These are phyloP conservation scores for Eulemur mongoz DNA, from an alignment of 2,797 vertebrate genomes.

Conservation along the genomic window DNA sequence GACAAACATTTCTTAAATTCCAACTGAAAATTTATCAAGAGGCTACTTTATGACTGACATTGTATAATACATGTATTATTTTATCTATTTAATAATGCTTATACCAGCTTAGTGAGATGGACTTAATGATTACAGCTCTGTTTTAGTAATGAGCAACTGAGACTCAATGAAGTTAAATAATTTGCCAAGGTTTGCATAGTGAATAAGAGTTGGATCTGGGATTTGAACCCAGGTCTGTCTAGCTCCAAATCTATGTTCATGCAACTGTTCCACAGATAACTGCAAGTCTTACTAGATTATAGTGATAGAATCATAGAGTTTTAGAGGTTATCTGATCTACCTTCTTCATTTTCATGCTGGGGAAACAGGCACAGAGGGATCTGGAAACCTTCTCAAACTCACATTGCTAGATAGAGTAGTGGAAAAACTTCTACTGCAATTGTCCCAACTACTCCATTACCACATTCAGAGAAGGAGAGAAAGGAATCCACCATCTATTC, in stretches of 20 bases:
- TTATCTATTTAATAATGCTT: not conserved
- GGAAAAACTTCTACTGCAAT: not conserved
- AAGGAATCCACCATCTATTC: not conserved
- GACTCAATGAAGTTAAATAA: not conserved
- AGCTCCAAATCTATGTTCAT: not conserved
- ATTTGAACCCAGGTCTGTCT: not conserved
- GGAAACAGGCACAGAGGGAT: not conserved
- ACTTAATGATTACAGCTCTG: not conserved
- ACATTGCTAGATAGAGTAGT: not conserved
- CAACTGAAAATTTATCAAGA: not conserved
- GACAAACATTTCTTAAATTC: constrained; percentile 3
- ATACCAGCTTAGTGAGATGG: not conserved
- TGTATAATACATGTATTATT: not conserved
- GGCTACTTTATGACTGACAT: not conserved
- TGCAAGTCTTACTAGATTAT: not conserved
- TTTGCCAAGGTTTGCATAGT: not conserved
- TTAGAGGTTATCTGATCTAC: not conserved
- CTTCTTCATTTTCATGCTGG: not conserved
- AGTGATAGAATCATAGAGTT: not conserved
- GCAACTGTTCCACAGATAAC: not conserved
- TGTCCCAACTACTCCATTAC: not conserved
- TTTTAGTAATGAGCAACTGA: not conserved
- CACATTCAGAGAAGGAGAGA: not conserved
- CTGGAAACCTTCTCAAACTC: not conserved
- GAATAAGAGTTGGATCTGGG: not conserved